These are phyloP conservation scores for Atherix ibis DNA, from an alignment of 2,888 invertebrate genomes.

Conservation along the genomic window DNA sequence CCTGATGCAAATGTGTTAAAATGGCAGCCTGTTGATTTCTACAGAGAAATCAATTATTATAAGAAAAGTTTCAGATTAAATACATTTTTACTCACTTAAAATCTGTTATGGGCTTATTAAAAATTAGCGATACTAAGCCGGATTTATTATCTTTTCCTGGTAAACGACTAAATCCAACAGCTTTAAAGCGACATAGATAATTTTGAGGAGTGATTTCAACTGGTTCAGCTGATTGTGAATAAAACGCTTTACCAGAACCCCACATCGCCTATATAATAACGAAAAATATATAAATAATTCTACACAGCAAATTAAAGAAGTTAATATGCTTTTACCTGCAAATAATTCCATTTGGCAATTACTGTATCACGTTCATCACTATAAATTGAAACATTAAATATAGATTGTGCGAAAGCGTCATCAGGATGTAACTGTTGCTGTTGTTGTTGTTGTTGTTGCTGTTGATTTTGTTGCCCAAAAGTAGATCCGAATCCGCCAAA, in stretches of 20 bases:
- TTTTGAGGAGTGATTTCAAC: constrained; percentile 78
- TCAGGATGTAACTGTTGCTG: constrained; percentile 42
- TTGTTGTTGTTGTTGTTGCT: constrained; percentile 31
- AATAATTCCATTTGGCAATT: constrained; percentile 85
- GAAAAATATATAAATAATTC: constrained; percentile 1
- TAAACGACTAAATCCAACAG: constrained; percentile 81
- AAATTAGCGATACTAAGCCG: constrained; percentile 72
- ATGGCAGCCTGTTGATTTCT: constrained; percentile 55
- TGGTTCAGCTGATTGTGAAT: constrained; percentile 52
- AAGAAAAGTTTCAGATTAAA: neutral
- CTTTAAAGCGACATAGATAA: constrained; percentile 85
- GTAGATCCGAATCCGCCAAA: constrained; percentile 38
- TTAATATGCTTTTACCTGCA: constrained; percentile 40
- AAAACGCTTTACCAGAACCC: constrained; percentile 56
- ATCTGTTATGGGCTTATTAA: constrained; percentile 68
- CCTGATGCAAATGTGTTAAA: constrained; percentile 46
- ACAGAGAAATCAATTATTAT: constrained; percentile 14
- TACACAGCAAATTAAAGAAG: neutral
- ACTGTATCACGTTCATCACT: constrained; percentile 91
- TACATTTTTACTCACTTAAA: constrained; percentile 41
- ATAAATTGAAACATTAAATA: constrained; percentile 67
- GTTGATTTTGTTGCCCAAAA: constrained; percentile 33
- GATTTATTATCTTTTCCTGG: constrained; percentile 79
- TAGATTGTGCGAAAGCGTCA: constrained; percentile 56
- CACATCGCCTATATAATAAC: constrained; percentile 50